Percentiles rank a stretch among this genome's conserved stretches.
These are phyloP conservation scores for Pseudochaenichthys georgianus DNA, from an alignment of 2,797 vertebrate species.

Conservation along the genomic window DNA sequence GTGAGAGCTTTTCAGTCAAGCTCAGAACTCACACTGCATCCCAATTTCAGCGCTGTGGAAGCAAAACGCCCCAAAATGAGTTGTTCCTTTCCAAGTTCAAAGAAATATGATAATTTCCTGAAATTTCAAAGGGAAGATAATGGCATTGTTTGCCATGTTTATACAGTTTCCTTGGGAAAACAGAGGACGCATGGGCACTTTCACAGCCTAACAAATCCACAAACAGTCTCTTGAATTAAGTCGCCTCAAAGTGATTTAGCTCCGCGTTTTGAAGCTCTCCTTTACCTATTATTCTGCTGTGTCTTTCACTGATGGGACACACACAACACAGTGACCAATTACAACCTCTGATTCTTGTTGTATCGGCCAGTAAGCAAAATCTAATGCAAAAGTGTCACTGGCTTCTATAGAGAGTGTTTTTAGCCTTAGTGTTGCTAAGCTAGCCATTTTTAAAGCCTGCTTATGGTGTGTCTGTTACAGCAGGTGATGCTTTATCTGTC, in stretches of 20 bases:
- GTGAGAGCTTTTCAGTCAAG: not conserved
- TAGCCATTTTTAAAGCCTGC: too few species aligned
- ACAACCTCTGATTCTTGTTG: too few species aligned
- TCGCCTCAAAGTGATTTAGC: not conserved
- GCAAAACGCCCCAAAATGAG: not conserved
- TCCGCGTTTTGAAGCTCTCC: not conserved
- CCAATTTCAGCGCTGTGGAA: not conserved
- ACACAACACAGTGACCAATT: not conserved
- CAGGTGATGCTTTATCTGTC: too few species aligned
- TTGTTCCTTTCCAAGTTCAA: not conserved
- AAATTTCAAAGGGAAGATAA: constrained; percentile 32
- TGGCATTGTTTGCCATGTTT: constrained; percentile 28
- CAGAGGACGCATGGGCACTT: not conserved
- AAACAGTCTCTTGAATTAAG: constrained; percentile 16
- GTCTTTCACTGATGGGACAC: not conserved
- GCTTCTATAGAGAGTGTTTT: too few species aligned
- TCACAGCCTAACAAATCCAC: constrained; percentile 12
- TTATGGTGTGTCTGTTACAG: too few species aligned
- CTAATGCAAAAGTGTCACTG: too few species aligned
- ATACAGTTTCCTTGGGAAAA: constrained; percentile 3
- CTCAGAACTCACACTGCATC: not conserved
- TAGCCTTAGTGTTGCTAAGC: too few species aligned
- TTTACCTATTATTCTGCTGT: not conserved
- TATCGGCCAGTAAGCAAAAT: not conserved
- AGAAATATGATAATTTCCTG: constrained; percentile 28